A percentile compares a stretch with the other conserved stretches of the same genome.
These are phyloP conservation scores for Stegana nigrithorax DNA, from an alignment of 2,888 invertebrate genomes.

Conservation along the genomic window DNA sequence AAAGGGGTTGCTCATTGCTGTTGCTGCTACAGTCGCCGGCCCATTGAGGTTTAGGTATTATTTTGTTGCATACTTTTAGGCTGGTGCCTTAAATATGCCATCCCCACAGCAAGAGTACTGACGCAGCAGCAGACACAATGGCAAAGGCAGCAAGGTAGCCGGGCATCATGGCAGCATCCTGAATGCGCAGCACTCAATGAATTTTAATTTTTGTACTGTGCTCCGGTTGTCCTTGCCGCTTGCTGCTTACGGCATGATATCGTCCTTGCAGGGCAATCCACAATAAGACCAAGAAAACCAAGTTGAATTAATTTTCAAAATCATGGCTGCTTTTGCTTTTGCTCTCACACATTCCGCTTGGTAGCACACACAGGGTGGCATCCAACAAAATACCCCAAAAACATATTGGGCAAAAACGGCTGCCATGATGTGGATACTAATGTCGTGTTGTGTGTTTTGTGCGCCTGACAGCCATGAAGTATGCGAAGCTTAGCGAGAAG, in stretches of 20 bases:
- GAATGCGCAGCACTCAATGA: constrained; percentile 55
- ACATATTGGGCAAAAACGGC: not conserved
- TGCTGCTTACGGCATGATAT: constrained; percentile 19
- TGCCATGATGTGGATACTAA: constrained; percentile 19
- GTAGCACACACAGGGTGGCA: constrained; percentile 22
- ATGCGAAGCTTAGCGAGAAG: not conserved
- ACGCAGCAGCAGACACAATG: not conserved
- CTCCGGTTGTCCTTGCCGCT: constrained; percentile 22
- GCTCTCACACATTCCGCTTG: not conserved
- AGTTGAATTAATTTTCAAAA: constrained; percentile 63
- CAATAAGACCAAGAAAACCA: constrained; percentile 57
- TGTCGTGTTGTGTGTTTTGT: constrained; percentile 28
- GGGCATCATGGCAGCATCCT: constrained; percentile 11
- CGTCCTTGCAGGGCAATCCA: constrained; percentile 12
- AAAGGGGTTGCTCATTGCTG: constrained; percentile 4
- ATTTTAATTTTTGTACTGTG: constrained; percentile 59
- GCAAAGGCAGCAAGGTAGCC: no score
- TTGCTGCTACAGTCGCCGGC: no score
- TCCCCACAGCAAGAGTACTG: constrained; percentile 32
- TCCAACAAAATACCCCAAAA: not conserved
- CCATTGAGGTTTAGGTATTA: no score
- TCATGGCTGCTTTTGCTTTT: constrained; percentile 51
- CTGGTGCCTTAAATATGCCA: constrained; percentile 57
- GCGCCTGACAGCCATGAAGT: constrained; percentile 44
- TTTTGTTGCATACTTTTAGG: constrained; percentile 55